Conservation (phyloP, 2,888 invertebrate genomes). For the Acronicta aceris region DNA sequence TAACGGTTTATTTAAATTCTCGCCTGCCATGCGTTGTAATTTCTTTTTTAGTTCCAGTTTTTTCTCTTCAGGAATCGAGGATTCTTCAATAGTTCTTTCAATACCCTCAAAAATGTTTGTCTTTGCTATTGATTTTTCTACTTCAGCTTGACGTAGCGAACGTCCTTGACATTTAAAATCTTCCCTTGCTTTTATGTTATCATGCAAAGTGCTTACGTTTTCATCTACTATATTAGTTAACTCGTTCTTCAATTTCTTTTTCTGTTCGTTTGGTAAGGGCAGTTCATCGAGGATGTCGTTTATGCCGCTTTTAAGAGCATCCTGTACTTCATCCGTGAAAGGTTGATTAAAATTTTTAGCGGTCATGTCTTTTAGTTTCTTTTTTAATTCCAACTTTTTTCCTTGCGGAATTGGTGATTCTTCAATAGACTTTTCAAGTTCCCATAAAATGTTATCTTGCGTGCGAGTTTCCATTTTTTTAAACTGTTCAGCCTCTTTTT, state of each 20-base stretch:
- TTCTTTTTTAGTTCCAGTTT: slow-evolving; percentile 10
- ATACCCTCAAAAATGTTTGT: neutral
- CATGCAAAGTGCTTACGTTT: neutral
- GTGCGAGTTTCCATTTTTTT: neutral
- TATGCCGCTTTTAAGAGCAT: slow-evolving; percentile 15
- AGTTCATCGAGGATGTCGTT: slow-evolving; percentile 33
- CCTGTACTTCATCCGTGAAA: neutral
- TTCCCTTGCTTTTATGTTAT: neutral
- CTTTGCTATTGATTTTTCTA: neutral
- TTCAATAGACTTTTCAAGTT: slow-evolving; percentile 2
- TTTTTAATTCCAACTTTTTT: neutral
- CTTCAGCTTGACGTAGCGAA: neutral
- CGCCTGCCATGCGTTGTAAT: slow-evolving; percentile 4
- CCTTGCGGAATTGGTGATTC: slow-evolving; percentile 4
- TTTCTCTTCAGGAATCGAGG: neutral
- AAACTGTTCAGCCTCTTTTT: neutral
- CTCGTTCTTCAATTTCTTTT: slow-evolving; percentile 28
- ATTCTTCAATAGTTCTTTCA: neutral
- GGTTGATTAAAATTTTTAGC: neutral
- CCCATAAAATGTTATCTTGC: neutral
- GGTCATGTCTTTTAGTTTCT: neutral
- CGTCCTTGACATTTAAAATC: too few relatives aligned
- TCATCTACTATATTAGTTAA: slow-evolving; percentile 28
- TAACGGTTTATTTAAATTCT: slow-evolving; percentile 5
- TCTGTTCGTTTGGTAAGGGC: slow-evolving; percentile 26